Base-by-base conservation (phyloP, 2,797 vertebrate genomes). In the Argentina silus region DNA sequence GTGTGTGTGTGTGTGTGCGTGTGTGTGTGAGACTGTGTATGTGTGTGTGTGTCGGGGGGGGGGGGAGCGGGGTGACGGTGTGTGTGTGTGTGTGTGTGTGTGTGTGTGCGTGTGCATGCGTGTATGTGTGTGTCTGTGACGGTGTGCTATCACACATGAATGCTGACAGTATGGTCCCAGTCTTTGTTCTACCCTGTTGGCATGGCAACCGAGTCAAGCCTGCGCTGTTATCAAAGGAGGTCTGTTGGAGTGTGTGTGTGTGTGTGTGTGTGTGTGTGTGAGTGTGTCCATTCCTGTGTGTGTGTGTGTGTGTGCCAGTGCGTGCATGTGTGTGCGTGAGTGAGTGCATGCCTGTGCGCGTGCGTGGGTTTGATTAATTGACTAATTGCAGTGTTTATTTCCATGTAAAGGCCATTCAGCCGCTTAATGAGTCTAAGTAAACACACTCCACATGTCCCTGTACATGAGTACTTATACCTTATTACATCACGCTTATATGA, bases 161-260 rank as follows among this genome's bases (percentile, higher is more conserved):
- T 72, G 73, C 77, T 68, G 64, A 72, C 55, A 77, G 78, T 70
- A 74, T 74, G 69, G 67, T 59, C 70, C 67, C 69, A 70, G 75
- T 66, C 82, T 85, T 85, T 88, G 80, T 85, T 82, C 81, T 77
- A 69, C 78, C 65, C 70, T 72, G 78, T 86, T 83, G 80, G 70
- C 81, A 84, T 86, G 82, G 83, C 79, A 85, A 88, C 83, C 75
- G 62, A 83, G 75, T 84, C 80, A 83, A 78, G 81, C 80, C 78
- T 79, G 70, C 60, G 68, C 69, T 83, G 70, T 80, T 85, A 80
- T 81, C 78, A 86, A 83, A 85, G 63, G 70, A 50, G 67, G 27
- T 69, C 59, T 66, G 64, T 67, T 67, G 55, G 74, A 55, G 45
- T 70, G 51, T 67, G 60, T 59, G 48, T 48, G 57, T 56, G 11